Conservation (phyloP, 2,888 invertebrate genomes). For the Agapetus fuscipes region DNA sequence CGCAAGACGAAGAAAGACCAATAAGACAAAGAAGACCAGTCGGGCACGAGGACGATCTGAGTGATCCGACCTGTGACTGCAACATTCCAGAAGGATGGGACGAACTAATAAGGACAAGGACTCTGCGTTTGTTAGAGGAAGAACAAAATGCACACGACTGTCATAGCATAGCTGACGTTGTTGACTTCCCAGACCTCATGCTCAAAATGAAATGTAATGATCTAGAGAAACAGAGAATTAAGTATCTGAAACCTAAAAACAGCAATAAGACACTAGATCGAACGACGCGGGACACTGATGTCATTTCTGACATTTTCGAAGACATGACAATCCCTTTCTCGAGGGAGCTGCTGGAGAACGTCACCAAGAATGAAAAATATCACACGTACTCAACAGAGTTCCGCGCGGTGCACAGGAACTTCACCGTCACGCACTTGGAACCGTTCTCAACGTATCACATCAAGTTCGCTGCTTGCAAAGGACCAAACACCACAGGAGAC, state of each 20-base stretch:
- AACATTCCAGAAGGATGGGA: slow-evolving; percentile 6
- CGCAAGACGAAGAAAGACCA: slow-evolving; percentile 24
- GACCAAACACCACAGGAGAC: slow-evolving; percentile 28
- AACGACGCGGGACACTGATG: background rate
- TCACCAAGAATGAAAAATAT: slow-evolving; percentile 8
- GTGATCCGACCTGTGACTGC: slow-evolving; percentile 23
- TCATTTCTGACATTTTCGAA: background rate
- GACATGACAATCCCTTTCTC: background rate
- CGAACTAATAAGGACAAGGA: background rate
- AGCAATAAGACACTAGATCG: background rate
- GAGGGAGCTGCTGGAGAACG: slow-evolving; percentile 11
- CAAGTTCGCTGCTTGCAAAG: slow-evolving; percentile 49
- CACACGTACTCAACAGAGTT: slow-evolving; percentile 14
- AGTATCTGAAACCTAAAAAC: no score
- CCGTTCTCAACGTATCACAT: slow-evolving; percentile 52
- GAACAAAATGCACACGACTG: no score
- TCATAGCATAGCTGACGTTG: no score
- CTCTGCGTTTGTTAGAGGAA: no score
- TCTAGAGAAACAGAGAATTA: background rate
- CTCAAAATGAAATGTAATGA: background rate
- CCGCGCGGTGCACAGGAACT: slow-evolving; percentile 8
- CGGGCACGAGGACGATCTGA: background rate
- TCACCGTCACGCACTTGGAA: slow-evolving; percentile 32
- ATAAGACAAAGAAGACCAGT: slow-evolving; percentile 25
- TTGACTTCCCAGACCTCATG: background rate